Base-by-base conservation (phyloP, 2,888 invertebrate species). In the Cheilosia soror region DNA sequence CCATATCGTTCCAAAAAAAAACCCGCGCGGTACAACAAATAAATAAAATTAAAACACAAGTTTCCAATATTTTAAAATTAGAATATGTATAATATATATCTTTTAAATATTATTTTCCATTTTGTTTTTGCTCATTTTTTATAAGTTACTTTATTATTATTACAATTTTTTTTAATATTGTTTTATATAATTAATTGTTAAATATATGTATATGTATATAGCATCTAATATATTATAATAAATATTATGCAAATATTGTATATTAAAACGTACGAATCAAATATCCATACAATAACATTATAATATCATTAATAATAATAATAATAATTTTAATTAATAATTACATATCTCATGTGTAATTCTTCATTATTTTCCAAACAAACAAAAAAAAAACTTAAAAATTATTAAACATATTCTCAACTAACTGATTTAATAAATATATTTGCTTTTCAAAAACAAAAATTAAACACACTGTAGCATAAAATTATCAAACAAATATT, bases 161-260 rank as follows among this genome's bases (percentile, higher is more conserved):
- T 83, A 83, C 72, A 78, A 57, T 75, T 79, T 75, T 42, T 71
- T 71, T 80, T 75, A 76, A 65, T 71, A 75, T 65, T 11, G 58
- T 73, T 69, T 40, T 76, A 58, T 62, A 47, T 66, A 58, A 65
- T 75, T 58, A 27, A 78, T 68, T 53, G 37, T 75, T 84, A 58
- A 71, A 72, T 77, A 66, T 81, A 71, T 68, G 29, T 66, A 83
- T 80, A 68, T 78, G 51, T 82, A 66, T 84, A 75, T 80, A 85
- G 75, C 76, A 68, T 77, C 81, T 85, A 85, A 80, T 85, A 81
- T 81, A 81, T 81, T 85, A 9, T 85, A 85, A 81, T 85, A 85
- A 85, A 85, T 85, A 80, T 80, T 75, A 79, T 66, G 84, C 84
- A 85, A 80, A 85, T 85, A 76, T 85, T 85, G 81, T 85, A 77